Base-by-base conservation (phyloP, 1,140 invertebrate genomes). In the Armadillidium nasatum region DNA sequence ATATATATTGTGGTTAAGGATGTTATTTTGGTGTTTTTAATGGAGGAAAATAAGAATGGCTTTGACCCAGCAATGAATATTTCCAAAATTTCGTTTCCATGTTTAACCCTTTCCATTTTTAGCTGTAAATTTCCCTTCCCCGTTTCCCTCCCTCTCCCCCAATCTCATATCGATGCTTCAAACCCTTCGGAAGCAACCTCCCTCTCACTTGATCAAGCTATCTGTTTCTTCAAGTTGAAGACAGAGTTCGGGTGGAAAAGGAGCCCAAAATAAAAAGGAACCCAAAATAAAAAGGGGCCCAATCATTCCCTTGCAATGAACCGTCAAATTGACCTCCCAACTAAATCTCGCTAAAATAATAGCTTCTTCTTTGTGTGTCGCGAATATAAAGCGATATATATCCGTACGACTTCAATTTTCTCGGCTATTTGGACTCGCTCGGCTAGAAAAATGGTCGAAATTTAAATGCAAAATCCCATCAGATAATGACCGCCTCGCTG, bases 401-500 rank as follows among this genome's bases (percentile, higher is more conserved):
- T 80, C 74, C 79, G 79, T 76, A 77, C 79, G 79, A 80, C 79
- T 80, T 80, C 79, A 80, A 80, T 80, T 80, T 80, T 80, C 79
- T 76, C 73, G 79, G 76, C 79, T 80, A 80, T 80, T 80, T 80
- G 76, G 79, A 80, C 76, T 80, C 77, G 77, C 79, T 80, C 74
- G 75, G 79, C 74, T 80, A 77, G 79, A 80, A 80, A 80, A 80
- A 80, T 80, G 79, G 79, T 80, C 73, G 76, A 80, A 80, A 80
- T 80, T 80, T 80, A 80, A 80, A 80, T 80, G 79, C 79, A 80
- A 80, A 80, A 80, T 80, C 79, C 79, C 79, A 80, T 80, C 79
- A 80, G 79, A 80, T 80, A 80, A 80, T 80, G 77, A 78, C 79
- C 76, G 79, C 76, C 77, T 76, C 73, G 75, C 72, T 78, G 79